Evolutionary conservation across 23 tunicate species (phyloP).

Genomic region (Ciona savignyi): DNA sequence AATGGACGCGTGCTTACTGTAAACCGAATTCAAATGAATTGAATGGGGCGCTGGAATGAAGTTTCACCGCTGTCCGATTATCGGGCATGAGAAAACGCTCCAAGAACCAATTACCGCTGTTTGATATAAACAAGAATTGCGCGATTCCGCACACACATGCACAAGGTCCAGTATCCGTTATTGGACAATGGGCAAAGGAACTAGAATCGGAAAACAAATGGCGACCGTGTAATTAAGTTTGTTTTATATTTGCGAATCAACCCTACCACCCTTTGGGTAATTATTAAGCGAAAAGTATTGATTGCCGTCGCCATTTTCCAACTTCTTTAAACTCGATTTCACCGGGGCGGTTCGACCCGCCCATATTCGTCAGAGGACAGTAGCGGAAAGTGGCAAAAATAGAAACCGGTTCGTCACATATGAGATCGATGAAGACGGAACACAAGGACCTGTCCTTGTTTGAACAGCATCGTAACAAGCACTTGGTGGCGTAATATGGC

Average conservation of each 20-base stretch:
- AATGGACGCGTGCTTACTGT: background rate
- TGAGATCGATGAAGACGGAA: background rate
- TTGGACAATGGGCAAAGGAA: too few relatives aligned
- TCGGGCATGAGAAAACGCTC: background rate
- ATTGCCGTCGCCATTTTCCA: too few relatives aligned
- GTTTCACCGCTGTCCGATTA: background rate
- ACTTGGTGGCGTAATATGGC: background rate
- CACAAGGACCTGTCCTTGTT: background rate
- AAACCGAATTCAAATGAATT: background rate
- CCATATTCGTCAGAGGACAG: background rate
- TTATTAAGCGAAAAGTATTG: too few relatives aligned
- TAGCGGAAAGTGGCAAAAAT: background rate
- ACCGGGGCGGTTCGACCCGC: too few relatives aligned
- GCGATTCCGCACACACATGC: too few relatives aligned
- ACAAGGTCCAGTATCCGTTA: too few relatives aligned
- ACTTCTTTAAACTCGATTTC: too few relatives aligned
- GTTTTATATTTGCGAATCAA: too few relatives aligned
- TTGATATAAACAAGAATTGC: background rate
- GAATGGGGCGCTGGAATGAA: constrained; percentile 2
- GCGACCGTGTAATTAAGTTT: too few relatives aligned
- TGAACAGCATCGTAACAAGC: background rate
- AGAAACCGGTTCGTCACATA: background rate
- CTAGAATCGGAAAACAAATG: too few relatives aligned
- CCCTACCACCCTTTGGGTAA: too few relatives aligned
- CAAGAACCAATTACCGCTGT: background rate